A percentile compares a stretch with the other conserved stretches of the same genome.
phyloP scores from a whole-genome alignment of 2,797 vertebrate species.

The Characodon lateralis region DNA sequence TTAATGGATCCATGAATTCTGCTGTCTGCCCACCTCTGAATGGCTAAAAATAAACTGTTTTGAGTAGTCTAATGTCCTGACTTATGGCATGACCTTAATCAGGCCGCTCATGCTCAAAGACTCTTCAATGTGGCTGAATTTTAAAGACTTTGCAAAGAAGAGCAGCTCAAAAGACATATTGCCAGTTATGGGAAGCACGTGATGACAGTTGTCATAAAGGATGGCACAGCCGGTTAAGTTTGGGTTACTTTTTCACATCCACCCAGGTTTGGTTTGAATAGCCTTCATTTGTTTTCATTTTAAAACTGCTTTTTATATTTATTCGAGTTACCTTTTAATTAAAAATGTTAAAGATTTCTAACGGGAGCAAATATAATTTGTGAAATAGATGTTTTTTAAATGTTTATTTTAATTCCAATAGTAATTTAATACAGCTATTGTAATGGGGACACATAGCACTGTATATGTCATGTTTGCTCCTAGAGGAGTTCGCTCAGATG shows the following conservation, averaged over 20 bases:
- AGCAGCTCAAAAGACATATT: no score
- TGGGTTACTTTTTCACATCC: no score
- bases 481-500: conserved; percentile 1
- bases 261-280: no score
- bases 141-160: background rate
- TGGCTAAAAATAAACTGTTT: background rate
- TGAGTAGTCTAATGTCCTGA: no score
- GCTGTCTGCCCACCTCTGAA: background rate
- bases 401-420: background rate
- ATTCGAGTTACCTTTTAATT: background rate
- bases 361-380: background rate
- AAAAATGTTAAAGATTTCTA: background rate
- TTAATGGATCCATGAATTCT: background rate
- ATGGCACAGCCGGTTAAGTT: no score
- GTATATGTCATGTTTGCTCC: background rate
- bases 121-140: background rate
- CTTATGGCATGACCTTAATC: no score
- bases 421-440: background rate
- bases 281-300: no score
- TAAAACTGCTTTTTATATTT: background rate
- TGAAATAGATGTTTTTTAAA: no score
- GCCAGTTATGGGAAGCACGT: no score
- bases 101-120: background rate
- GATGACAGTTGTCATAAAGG: no score
- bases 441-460: background rate